A percentile compares a stretch with the other conserved stretches of the same genome.
These are phyloP conservation scores for Isurus oxyrinchus DNA, from an alignment of 2,113 vertebrate genomes.

Conservation along the genomic window DNA sequence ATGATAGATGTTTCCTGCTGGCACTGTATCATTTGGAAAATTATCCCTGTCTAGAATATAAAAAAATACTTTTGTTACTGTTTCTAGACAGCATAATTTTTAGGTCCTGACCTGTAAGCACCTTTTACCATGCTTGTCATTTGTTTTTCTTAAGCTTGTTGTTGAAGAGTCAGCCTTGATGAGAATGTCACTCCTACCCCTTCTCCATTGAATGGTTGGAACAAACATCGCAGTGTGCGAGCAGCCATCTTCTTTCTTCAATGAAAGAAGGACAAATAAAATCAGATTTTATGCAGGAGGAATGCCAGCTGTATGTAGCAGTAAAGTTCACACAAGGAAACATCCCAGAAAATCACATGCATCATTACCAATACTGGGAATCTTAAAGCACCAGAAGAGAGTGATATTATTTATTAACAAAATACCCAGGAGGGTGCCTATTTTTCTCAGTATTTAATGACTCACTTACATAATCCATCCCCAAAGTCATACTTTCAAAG, in stretches of 20 bases:
- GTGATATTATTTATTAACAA: constrained; percentile 30
- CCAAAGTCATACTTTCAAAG: not conserved
- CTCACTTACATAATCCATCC: not conserved
- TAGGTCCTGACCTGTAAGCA: not conserved
- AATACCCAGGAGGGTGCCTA: constrained; percentile 3
- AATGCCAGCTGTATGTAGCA: not conserved
- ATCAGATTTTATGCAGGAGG: not conserved
- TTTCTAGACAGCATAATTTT: not conserved
- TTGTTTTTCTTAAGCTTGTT: not conserved
- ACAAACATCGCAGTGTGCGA: not conserved
- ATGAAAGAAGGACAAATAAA: not conserved
- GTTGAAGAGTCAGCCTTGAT: not conserved
- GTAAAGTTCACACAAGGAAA: not conserved
- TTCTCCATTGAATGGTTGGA: not conserved
- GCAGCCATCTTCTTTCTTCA: not conserved
- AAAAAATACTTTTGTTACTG: not conserved
- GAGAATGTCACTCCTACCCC: not conserved
- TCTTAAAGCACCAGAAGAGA: constrained; percentile 19
- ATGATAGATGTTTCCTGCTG: not conserved
- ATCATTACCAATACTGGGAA: constrained; percentile 20
- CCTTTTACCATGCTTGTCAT: not conserved
- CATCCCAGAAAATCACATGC: not conserved
- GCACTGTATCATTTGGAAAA: not conserved
- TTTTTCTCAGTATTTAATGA: constrained; percentile 28
- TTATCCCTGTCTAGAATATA: not conserved